Evolutionary conservation across 2,888 invertebrate genomes (phyloP).

Genomic region (Catocala nupta): DNA sequence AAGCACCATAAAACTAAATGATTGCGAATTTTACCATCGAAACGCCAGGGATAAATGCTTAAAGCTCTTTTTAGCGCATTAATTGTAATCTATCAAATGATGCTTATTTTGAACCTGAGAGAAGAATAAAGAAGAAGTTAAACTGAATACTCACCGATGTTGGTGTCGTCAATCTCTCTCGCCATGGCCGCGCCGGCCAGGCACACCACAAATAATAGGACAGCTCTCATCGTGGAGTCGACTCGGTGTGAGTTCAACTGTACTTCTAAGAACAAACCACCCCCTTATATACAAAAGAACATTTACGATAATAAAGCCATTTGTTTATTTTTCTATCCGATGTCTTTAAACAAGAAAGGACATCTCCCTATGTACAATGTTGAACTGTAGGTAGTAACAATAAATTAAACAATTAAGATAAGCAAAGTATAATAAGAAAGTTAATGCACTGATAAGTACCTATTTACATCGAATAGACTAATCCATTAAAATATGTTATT

Average conservation of each 20-base stretch:
- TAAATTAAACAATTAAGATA: conserved; percentile 5
- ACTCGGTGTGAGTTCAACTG: conserved; percentile 70
- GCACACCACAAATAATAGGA: conserved; percentile 67
- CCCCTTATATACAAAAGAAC: conserved; percentile 62
- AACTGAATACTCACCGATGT: conserved; percentile 59
- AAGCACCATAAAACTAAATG: too few species aligned
- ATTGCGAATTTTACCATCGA: too few species aligned
- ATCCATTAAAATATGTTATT: background rate
- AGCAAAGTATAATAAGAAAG: background rate
- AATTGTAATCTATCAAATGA: too few species aligned
- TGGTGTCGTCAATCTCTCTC: conserved; percentile 69
- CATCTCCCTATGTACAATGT: conserved; percentile 30
- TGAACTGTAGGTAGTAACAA: background rate
- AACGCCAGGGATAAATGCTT: too few species aligned
- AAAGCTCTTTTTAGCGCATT: too few species aligned
- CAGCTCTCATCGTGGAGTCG: conserved; percentile 75
- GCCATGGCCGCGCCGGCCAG: conserved; percentile 74
- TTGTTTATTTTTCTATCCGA: conserved; percentile 34
- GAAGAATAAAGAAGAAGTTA: too few species aligned
- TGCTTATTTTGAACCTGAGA: too few species aligned
- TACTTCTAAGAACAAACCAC: conserved; percentile 35
- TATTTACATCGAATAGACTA: background rate
- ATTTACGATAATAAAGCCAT: conserved; percentile 23
- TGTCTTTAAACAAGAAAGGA: conserved; percentile 18
- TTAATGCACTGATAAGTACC: background rate